These are phyloP conservation scores for Meriones psammophilus DNA, from an alignment of 2,797 vertebrate genomes.

Conservation along the genomic window DNA sequence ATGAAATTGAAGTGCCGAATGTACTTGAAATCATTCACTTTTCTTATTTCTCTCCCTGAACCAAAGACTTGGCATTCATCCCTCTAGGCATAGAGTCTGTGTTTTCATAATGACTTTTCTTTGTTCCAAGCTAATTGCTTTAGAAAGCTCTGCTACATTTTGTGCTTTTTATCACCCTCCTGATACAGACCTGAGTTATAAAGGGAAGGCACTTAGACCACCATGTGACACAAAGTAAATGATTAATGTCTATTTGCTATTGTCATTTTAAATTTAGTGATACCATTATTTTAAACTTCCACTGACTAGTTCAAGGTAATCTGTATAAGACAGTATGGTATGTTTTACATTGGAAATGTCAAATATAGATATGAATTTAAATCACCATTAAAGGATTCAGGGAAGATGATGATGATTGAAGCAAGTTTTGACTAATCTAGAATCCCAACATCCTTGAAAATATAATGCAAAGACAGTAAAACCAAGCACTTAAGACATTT, in stretches of 20 bases:
- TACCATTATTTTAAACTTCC: neutral
- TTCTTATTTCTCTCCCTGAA: slow-evolving; percentile 69
- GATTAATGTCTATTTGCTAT: neutral
- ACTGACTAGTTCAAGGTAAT: neutral
- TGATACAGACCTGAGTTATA: slow-evolving; percentile 61
- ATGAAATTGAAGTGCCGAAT: slow-evolving; percentile 54
- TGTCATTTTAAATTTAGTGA: neutral
- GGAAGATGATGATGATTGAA: neutral
- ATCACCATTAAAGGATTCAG: neutral
- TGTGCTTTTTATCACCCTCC: slow-evolving; percentile 73
- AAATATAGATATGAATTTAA: neutral
- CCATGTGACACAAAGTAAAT: neutral
- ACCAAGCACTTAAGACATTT: neutral
- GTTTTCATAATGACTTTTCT: slow-evolving; percentile 75
- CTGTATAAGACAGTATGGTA: neutral
- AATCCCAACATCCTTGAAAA: neutral
- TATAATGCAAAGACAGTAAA: neutral
- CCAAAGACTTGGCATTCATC: slow-evolving; percentile 62
- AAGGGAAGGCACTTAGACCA: slow-evolving; percentile 38
- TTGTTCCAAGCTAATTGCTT: slow-evolving; percentile 81
- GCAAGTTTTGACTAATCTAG: neutral
- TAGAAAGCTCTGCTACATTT: slow-evolving; percentile 74
- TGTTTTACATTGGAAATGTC: neutral
- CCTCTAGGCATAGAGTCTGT: slow-evolving; percentile 60
- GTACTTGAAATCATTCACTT: slow-evolving; percentile 46